Base-by-base conservation (phyloP, 2,113 vertebrate genomes). In the Serinus canaria region DNA sequence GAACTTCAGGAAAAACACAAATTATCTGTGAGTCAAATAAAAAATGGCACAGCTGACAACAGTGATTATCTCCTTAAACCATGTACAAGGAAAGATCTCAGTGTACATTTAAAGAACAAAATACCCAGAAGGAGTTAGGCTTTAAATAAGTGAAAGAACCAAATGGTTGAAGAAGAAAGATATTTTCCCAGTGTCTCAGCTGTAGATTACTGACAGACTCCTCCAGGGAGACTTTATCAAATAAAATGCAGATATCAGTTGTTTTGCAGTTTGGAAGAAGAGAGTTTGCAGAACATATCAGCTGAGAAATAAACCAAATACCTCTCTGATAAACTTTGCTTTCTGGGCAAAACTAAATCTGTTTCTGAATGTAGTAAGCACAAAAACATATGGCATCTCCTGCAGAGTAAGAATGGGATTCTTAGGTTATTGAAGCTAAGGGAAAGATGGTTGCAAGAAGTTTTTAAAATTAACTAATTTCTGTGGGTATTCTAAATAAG, bases 31-130 rank as follows among this genome's bases (percentile, higher is more conserved):
- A 78, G 25, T 33, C 49, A 91, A 59, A 77, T 47, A 86, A 79
- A 94, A 95, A 95, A 79, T 62, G 44, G 60, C 37, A 64, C 27
- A 91, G 46, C 74, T 91, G 84, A 87, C 84, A 91, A 53, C 39
- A 85, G 18, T 17, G 63, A 62, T 90, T 77, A 83, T 43, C 35
- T 92, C 50, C 70, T 85, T 72, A 83, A 79, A 73, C 33, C 10
- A 31, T 23, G 23, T 87, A 76, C 30, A 53, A 18, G 74, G 37
- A 58, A 94, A 73, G 31, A 89, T 82, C 70, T 82, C 41, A 69
- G 20, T 85, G 58, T 76, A 76, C 10, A 1, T 87, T 91, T 73
- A 63, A 79, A 92, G 37, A 89, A 23, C 30, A 74, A 93, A 92
- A 93, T 77, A 92, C 73, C 85, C 79, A 64, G 52, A 92, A 93